phyloP scores from a whole-genome alignment of 2,888 invertebrate species.

The Microchrysa polita region DNA sequence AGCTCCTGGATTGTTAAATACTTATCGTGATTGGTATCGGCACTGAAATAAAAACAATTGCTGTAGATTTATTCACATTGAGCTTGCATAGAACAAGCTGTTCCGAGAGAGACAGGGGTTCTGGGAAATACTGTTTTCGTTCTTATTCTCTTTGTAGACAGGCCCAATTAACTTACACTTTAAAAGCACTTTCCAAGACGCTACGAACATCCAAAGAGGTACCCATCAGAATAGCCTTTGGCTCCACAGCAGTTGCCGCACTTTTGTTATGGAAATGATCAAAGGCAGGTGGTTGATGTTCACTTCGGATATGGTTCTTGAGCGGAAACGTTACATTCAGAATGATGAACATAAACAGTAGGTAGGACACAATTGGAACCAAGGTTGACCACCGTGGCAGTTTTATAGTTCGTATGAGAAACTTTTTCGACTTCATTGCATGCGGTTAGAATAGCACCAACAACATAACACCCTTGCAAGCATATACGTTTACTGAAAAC shows the following conservation, averaged over 20 bases:
- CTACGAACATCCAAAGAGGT: slow-evolving; percentile 65
- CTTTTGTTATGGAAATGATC: slow-evolving; percentile 20
- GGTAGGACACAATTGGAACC: slow-evolving; percentile 68
- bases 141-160: no score
- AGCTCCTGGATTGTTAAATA: slow-evolving; percentile 71
- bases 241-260: slow-evolving; percentile 55
- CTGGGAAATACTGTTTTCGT: no score
- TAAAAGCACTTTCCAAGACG: slow-evolving; percentile 65
- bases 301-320: slow-evolving; percentile 55
- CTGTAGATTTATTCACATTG: no score
- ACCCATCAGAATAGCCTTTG: slow-evolving; percentile 66
- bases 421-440: slow-evolving; percentile 57
- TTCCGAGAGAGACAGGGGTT: no score
- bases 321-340: slow-evolving; percentile 66
- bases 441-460: neutral
- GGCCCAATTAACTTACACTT: slow-evolving; percentile 66
- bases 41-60: no score
- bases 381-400: slow-evolving; percentile 67
- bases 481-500: no score
- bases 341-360: slow-evolving; percentile 67
- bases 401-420: slow-evolving; percentile 58
- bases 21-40: slow-evolving; percentile 70
- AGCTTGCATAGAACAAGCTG: no score
- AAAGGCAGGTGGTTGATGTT: no score
- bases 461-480: no score